Conservation (phyloP, 64 coral and sea anemone genomes). For the Pocillopora verrucosa region DNA sequence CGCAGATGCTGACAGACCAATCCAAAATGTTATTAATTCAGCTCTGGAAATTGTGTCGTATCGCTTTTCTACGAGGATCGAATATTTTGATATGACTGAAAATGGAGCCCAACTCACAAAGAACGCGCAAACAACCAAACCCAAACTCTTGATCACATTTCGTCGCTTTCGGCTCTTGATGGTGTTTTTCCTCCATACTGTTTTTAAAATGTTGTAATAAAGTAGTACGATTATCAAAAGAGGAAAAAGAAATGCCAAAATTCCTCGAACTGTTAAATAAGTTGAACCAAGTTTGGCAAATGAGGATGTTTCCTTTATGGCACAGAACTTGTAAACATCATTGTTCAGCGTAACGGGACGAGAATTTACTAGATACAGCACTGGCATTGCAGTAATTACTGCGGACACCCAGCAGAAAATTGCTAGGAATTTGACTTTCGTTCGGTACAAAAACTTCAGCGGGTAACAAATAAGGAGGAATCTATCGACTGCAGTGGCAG, state of each 20-base stretch:
- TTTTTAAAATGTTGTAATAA: conserved; percentile 66
- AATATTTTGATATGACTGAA: conserved; percentile 68
- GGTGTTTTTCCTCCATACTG: conserved; percentile 54
- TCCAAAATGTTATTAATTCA: conserved; percentile 80
- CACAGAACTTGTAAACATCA: conserved; percentile 37
- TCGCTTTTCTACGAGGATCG: conserved; percentile 35
- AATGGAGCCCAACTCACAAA: conserved; percentile 74
- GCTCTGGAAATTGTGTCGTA: conserved; percentile 19
- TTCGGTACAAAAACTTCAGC: conserved; percentile 48
- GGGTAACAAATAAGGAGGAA: conserved; percentile 73
- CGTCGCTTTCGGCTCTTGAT: conserved; percentile 31
- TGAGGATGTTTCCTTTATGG: conserved; percentile 61
- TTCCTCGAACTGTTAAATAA: conserved; percentile 49
- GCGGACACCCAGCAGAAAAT: conserved; percentile 57
- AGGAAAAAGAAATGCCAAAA: conserved; percentile 50
- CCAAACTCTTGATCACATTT: conserved; percentile 68
- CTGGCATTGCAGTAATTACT: conserved; percentile 47
- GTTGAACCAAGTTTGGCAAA: conserved; percentile 20
- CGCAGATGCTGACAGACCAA: conserved; percentile 69
- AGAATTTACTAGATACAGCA: conserved; percentile 57
- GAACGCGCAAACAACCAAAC: conserved; percentile 69
- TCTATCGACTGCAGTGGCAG: conserved; percentile 64
- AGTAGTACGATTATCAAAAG: conserved; percentile 36
- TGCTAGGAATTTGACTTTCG: conserved; percentile 57
- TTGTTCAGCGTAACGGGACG: conserved; percentile 11